Percentiles rank a stretch among this genome's conserved stretches.
phyloP scores from a whole-genome alignment of 37 sponge, comb jelly and placozoan species.

The Mnemiopsis leidyi region DNA sequence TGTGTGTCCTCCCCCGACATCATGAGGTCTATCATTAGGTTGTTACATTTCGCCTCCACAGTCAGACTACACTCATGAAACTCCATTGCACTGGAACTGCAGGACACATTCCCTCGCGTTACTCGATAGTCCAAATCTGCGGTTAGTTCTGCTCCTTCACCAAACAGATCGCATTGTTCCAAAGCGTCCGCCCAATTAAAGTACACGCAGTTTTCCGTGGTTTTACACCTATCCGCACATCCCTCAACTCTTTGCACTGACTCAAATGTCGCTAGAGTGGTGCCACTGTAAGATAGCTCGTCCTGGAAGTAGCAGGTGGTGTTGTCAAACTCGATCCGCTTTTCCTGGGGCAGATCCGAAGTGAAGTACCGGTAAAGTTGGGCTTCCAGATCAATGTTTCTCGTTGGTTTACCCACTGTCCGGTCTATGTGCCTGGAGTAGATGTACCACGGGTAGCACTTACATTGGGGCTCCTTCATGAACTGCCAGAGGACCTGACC shows the following conservation, averaged over 20 bases:
- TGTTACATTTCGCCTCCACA: background rate
- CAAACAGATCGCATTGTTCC: background rate
- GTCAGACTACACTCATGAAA: background rate
- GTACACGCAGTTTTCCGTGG: background rate
- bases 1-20: background rate
- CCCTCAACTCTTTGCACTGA: background rate
- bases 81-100: background rate
- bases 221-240: background rate
- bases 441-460: slow-evolving; percentile 38
- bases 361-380: background rate
- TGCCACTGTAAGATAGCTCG: background rate
- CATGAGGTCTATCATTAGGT: background rate
- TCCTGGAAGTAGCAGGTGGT: background rate
- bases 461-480: background rate
- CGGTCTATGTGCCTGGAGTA: background rate
- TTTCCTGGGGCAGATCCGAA: background rate
- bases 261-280: background rate
- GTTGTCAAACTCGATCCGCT: background rate
- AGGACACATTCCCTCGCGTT: background rate
- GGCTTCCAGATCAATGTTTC: background rate
- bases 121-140: background rate
- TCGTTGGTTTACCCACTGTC: background rate
- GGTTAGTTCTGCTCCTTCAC: background rate
- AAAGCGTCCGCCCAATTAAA: background rate
- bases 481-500: background rate